Base-by-base conservation (phyloP, 1,140 invertebrate genomes). In the Zaprionus vittiger region DNA sequence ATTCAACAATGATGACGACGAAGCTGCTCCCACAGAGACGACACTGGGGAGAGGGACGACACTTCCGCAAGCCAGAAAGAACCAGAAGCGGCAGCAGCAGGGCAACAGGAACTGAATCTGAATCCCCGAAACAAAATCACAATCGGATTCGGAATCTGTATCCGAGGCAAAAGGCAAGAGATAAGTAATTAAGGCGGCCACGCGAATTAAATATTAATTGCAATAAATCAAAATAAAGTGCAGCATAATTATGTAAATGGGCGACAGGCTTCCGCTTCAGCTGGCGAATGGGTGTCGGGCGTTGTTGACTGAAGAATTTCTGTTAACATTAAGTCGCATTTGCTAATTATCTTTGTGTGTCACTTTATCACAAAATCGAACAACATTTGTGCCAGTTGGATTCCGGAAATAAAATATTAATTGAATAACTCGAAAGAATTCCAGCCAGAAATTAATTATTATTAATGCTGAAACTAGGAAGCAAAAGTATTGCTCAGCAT, bases 151-250 rank as follows among this genome's bases (percentile, higher is more conserved):
- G 4, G 22, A 11, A 54, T 54, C 52, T 14, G 24, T 17, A 26
- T 24, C 52, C 20, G 22, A 54, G 14, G 31, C 41, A 56, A 49
- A 52, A 26, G 57, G 38, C 57, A 70, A 44, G 68, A 22, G 41
- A 65, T 20, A 70, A n/a, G 15, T 54, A 73, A 34, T 67, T 62
- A 47, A 77, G 28, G 71, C 57, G 37, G 26, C 66, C 77, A 73
- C 63, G 71, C 73, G 47, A 70, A 80, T 80, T 74, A 75, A 80
- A 74, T 54, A 80, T 80, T 80, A 80, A 80, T 80, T 74, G 60
- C 78, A 80, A 80, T 80, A 74, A 80, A 80, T 74, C 77, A 79
- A 64, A 74, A 47, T 74, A 69, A 38, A 68, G 41, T 47, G 41
- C 41, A 47, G 41, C 7, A 47, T 47, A 47, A 47, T 47, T 20